Conservation (phyloP, 2,888 invertebrate species). For the Macrophya alboannulata region DNA sequence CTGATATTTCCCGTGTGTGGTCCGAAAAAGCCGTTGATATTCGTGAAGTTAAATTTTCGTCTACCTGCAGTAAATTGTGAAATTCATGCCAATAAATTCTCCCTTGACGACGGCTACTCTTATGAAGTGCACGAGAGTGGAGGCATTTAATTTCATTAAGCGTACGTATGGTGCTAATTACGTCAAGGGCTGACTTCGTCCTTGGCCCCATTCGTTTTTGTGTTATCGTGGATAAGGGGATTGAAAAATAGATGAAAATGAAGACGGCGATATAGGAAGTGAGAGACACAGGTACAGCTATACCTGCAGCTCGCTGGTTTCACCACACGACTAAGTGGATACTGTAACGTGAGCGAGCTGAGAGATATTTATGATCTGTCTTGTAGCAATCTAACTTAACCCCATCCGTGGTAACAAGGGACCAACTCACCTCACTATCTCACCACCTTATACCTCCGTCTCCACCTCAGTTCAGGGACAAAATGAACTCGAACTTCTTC, state of each 20-base stretch:
- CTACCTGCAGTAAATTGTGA: no score
- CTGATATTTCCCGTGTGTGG: not conserved
- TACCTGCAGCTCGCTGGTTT: conserved; percentile 13
- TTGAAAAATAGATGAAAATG: conserved; percentile 7
- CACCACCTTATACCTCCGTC: conserved; percentile 52
- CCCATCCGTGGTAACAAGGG: conserved; percentile 61
- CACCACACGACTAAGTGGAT: conserved; percentile 53
- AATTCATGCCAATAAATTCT: conserved; percentile 21
- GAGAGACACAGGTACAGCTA: not conserved
- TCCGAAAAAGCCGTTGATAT: not conserved
- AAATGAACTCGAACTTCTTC: conserved; percentile 61
- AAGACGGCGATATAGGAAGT: not conserved
- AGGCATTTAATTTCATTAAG: conserved; percentile 43
- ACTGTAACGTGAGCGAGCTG: conserved; percentile 46
- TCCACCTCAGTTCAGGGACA: conserved; percentile 43
- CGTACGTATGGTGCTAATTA: conserved; percentile 8
- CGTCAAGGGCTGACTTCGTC: conserved; percentile 11
- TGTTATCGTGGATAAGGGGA: not conserved
- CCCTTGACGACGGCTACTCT: not conserved
- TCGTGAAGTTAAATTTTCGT: not conserved
- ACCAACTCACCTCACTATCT: conserved; percentile 40
- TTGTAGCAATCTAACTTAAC: conserved; percentile 69
- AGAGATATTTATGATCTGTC: conserved; percentile 69
- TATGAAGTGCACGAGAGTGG: not conserved
- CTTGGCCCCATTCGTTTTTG: conserved; percentile 22